Percentiles rank a stretch among this genome's conserved stretches.
These are phyloP conservation scores for Drosophila insularis DNA, from an alignment of 1,140 invertebrate species.

Conservation along the genomic window DNA sequence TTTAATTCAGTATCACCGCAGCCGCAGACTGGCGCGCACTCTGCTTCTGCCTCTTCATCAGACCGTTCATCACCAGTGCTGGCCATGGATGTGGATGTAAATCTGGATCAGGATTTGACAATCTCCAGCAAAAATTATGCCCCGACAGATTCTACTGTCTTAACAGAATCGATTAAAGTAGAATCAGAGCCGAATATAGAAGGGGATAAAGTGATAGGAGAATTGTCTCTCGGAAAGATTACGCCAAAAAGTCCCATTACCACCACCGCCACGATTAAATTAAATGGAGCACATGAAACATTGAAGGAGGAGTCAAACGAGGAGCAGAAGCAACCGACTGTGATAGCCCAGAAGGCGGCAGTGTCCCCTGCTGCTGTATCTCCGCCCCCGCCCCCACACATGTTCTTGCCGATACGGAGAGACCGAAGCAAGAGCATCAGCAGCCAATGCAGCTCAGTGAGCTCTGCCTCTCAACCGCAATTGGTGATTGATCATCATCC, in stretches of 20 bases:
- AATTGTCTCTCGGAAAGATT: background rate
- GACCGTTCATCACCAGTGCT: conserved; percentile 32
- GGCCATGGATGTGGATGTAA: conserved; percentile 35
- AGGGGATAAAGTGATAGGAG: conserved; percentile 17
- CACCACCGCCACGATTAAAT: conserved; percentile 26
- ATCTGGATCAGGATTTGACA: conserved; percentile 17
- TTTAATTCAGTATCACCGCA: background rate
- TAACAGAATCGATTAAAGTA: conserved; percentile 36
- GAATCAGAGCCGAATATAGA: conserved; percentile 45
- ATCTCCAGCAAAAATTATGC: background rate
- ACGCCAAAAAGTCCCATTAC: background rate
- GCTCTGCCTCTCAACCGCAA: conserved; percentile 64
- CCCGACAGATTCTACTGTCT: background rate
- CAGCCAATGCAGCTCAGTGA: conserved; percentile 54
- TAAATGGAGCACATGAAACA: conserved; percentile 55
- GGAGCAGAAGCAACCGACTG: conserved; percentile 47
- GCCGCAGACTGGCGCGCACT: background rate
- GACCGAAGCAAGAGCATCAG: conserved; percentile 27
- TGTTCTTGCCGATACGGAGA: conserved; percentile 28
- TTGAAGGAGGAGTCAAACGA: background rate
- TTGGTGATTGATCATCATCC: conserved; percentile 71
- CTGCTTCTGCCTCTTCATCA: background rate
- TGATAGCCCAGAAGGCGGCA: conserved; percentile 52
- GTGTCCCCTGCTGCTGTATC: background rate
- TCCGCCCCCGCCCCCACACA: background rate